Conservation (phyloP, 2,797 vertebrate species). For the Muscicapa striata region DNA sequence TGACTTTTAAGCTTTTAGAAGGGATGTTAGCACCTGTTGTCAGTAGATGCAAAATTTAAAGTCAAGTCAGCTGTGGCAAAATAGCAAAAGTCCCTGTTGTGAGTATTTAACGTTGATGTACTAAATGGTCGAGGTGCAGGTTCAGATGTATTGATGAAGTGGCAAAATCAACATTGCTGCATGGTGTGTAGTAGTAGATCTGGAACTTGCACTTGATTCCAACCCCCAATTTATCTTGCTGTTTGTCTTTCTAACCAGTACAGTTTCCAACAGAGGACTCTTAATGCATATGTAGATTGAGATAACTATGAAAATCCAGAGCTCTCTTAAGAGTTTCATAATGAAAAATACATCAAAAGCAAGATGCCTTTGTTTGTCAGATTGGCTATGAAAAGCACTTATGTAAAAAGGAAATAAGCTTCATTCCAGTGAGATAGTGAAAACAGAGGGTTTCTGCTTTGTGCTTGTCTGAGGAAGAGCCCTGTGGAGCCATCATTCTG, state of each 20-base stretch:
- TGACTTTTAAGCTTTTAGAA: background rate
- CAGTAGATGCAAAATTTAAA: background rate
- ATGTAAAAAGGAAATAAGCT: background rate
- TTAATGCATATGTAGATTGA: background rate
- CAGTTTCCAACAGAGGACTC: background rate
- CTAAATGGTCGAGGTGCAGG: background rate
- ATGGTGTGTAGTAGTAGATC: background rate
- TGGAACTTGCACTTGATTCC: background rate
- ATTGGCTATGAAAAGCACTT: slow-evolving; percentile 14
- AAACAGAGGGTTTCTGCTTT: background rate
- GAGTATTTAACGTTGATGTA: background rate
- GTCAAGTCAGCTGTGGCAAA: background rate
- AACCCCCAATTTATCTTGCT: background rate
- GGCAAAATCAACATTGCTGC: background rate
- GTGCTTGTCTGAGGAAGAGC: background rate
- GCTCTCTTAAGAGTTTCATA: background rate
- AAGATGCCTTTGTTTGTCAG: slow-evolving; percentile 23
- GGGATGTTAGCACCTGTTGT: background rate
- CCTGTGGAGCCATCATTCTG: background rate
- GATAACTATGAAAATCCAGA: background rate
- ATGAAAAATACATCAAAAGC: slow-evolving; percentile 29
- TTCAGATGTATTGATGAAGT: background rate
- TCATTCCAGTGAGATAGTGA: background rate
- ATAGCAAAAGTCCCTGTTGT: background rate
- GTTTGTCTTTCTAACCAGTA: background rate